Evolutionary conservation across 2,113 vertebrate species (phyloP).

Genomic region (Corythaixoides concolor): DNA sequence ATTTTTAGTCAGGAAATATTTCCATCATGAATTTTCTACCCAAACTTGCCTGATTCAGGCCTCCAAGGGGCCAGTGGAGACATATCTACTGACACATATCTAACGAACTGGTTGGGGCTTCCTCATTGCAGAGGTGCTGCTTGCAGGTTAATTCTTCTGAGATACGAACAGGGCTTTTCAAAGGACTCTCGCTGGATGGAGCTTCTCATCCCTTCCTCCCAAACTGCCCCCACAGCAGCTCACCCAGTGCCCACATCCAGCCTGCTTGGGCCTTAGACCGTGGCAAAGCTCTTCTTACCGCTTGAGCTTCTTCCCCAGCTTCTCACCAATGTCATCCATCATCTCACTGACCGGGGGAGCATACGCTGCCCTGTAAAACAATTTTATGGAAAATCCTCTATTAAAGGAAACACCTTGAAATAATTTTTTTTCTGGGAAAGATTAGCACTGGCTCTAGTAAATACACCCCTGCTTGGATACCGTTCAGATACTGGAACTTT

Average conservation of each 20-base stretch:
- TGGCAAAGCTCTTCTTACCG: slow-evolving; percentile 44
- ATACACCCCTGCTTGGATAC: not conserved
- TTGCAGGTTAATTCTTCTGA: too few relatives aligned
- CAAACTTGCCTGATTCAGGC: not conserved
- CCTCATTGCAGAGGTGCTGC: too few relatives aligned
- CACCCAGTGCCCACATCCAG: not conserved
- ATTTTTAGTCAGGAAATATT: not conserved
- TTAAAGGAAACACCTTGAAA: not conserved
- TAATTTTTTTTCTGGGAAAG: not conserved
- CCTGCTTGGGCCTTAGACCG: not conserved
- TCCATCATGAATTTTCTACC: not conserved
- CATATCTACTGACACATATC: too few relatives aligned
- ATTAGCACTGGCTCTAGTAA: not conserved
- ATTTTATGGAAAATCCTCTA: not conserved
- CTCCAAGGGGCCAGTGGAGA: not conserved
- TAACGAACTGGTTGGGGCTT: too few relatives aligned
- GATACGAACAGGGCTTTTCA: too few relatives aligned
- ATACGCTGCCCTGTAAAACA: slow-evolving; percentile 64
- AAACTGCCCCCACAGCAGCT: too few relatives aligned
- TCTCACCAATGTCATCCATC: slow-evolving; percentile 77
- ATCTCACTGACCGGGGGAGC: slow-evolving; percentile 76
- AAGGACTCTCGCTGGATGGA: too few relatives aligned
- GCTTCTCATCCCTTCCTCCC: too few relatives aligned
- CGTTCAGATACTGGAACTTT: not conserved
- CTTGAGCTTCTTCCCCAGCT: slow-evolving; percentile 70